Evolutionary conservation across 2,888 invertebrate genomes (phyloP).

Genomic region (Pocota personata): DNA sequence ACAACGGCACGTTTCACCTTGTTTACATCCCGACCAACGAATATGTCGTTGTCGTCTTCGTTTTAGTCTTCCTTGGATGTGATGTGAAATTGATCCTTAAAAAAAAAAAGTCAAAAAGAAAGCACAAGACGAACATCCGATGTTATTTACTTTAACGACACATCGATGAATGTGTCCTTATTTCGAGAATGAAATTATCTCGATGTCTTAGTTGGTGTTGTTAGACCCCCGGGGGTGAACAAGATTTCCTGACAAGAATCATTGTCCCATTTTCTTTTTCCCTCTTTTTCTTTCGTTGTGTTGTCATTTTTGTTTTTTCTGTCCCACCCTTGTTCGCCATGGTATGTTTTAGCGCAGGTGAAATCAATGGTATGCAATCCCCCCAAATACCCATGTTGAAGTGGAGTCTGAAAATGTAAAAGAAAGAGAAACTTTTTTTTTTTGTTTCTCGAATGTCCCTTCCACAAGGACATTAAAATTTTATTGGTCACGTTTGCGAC

Average conservation of each 20-base stretch:
- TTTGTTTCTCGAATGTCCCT: slow-evolving; percentile 11
- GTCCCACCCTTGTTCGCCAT: background rate
- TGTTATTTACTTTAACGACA: slow-evolving; percentile 68
- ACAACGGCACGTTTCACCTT: slow-evolving; percentile 53
- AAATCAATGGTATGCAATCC: slow-evolving; percentile 13
- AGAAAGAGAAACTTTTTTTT: background rate
- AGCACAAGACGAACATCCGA: slow-evolving; percentile 47
- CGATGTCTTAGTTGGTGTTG: slow-evolving; percentile 54
- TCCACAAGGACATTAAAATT: slow-evolving; percentile 59
- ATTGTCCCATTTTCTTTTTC: slow-evolving; percentile 19
- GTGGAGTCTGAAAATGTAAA: background rate
- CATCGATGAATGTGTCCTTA: slow-evolving; percentile 63
- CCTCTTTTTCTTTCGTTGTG: background rate
- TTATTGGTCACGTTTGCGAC: slow-evolving; percentile 64
- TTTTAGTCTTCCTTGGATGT: slow-evolving; percentile 29
- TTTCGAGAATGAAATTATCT: slow-evolving; percentile 63
- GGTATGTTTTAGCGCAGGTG: slow-evolving; percentile 34
- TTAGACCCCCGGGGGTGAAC: slow-evolving; percentile 16
- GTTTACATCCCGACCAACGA: slow-evolving; percentile 50
- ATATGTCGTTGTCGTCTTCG: slow-evolving; percentile 24
- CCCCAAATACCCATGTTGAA: background rate
- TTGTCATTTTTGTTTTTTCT: background rate
- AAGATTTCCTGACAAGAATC: slow-evolving; percentile 52
- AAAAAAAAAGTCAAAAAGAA: background rate
- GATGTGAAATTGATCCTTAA: slow-evolving; percentile 62